phyloP scores from a whole-genome alignment of 2,113 vertebrate species.

The Petrocephalus microphthalmus region DNA sequence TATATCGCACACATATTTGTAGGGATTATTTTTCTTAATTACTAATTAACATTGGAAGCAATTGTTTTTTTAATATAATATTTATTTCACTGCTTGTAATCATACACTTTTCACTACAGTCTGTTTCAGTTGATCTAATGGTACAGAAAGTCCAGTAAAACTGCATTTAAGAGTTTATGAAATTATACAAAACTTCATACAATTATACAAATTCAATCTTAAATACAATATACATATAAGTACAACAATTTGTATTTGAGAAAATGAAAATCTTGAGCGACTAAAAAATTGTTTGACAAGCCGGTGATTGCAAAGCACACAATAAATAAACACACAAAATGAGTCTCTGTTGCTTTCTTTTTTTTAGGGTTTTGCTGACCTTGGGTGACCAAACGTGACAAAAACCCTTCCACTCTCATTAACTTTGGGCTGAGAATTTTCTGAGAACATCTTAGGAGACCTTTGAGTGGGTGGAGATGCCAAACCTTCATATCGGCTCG shows the following conservation, averaged over 20 bases:
- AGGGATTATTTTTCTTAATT: background rate
- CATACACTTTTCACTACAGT: conserved; percentile 27
- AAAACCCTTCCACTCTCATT: conserved; percentile 63
- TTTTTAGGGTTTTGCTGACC: conserved; percentile 45
- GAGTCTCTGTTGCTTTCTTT: conserved; percentile 18
- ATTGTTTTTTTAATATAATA: background rate
- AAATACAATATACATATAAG: conserved; percentile 21
- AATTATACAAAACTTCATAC: background rate
- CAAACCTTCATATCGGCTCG: conserved; percentile 55
- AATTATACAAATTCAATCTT: conserved; percentile 16
- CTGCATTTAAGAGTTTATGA: background rate
- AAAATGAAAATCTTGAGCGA: conserved; percentile 6
- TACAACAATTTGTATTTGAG: background rate
- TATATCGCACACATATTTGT: background rate
- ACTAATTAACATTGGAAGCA: background rate
- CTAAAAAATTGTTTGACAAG: background rate
- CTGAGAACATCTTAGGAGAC: conserved; percentile 47
- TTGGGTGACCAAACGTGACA: conserved; percentile 68
- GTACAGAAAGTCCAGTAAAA: conserved; percentile 45
- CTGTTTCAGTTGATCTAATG: conserved; percentile 16
- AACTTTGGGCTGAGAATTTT: conserved; percentile 46
- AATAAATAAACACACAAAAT: conserved; percentile 26
- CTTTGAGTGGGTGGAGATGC: conserved; percentile 57
- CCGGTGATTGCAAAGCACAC: background rate
- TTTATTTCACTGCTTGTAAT: conserved; percentile 47